These are phyloP conservation scores for Yasuhikotakia modesta DNA, from an alignment of 2,797 vertebrate genomes.

Conservation along the genomic window DNA sequence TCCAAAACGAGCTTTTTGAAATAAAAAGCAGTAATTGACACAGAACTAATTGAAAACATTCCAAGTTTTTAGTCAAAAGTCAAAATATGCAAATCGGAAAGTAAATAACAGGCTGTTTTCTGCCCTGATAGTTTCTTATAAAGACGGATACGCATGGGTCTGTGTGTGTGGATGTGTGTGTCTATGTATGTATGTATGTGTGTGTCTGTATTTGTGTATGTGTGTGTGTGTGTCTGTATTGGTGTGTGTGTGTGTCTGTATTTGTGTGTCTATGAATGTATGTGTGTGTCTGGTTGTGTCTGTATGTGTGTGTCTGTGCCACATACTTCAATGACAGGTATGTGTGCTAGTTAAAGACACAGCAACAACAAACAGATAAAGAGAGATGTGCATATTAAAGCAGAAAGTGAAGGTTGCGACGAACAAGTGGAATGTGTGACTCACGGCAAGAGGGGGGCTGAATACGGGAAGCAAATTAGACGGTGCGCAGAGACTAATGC, in stretches of 20 bases:
- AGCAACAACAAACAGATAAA: not conserved
- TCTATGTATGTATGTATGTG: too few species aligned
- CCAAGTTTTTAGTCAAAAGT: slow-evolving; percentile 25
- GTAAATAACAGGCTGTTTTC: slow-evolving; percentile 49
- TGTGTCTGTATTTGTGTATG: too few species aligned
- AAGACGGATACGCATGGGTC: slow-evolving; percentile 21
- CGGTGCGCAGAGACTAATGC: not conserved
- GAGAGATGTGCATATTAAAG: too few species aligned
- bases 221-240: too few species aligned
- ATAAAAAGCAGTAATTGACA: slow-evolving; percentile 46
- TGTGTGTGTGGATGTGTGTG: too few species aligned
- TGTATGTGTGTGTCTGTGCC: not conserved
- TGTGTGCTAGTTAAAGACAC: slow-evolving; percentile 28
- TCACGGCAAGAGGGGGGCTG: slow-evolving; percentile 6
- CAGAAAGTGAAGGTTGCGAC: slow-evolving; percentile 28
- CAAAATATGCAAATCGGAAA: slow-evolving; percentile 42
- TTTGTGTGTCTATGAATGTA: not conserved
- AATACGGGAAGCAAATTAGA: slow-evolving; percentile 11
- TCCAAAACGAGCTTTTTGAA: not conserved
- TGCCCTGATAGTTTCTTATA: slow-evolving; percentile 35
- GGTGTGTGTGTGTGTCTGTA: not conserved
- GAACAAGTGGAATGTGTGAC: slow-evolving; percentile 26
- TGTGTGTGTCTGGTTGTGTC: too few species aligned
- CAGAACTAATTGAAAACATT: slow-evolving; percentile 59
- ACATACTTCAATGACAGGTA: slow-evolving; percentile 10